These are phyloP conservation scores for Ardeotis arabs DNA, from an alignment of 2,113 vertebrate genomes.

Conservation along the genomic window DNA sequence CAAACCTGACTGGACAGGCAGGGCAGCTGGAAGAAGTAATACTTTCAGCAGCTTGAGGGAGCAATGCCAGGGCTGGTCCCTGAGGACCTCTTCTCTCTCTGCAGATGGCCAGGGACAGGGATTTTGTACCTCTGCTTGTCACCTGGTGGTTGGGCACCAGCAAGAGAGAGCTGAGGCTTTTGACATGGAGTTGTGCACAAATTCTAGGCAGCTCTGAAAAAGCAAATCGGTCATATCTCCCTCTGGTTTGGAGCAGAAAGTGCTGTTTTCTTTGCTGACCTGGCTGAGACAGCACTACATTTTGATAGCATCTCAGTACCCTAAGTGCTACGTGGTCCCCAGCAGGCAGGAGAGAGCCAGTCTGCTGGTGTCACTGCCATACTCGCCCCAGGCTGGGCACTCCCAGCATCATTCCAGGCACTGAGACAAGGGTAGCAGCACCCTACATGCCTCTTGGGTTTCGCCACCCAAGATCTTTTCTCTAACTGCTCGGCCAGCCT, in stretches of 20 bases:
- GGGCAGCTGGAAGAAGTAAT: neutral
- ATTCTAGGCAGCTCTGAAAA: neutral
- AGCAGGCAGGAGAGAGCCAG: neutral
- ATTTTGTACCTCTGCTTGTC: constrained; percentile 20
- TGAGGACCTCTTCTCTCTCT: neutral
- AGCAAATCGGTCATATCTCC: neutral
- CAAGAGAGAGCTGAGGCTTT: neutral
- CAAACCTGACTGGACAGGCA: neutral
- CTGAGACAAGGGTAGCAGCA: neutral
- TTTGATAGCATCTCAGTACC: neutral
- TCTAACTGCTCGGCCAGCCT: neutral
- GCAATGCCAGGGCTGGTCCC: neutral
- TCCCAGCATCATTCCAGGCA: neutral
- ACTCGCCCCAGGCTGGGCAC: neutral
- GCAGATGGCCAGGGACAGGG: neutral
- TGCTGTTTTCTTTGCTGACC: neutral
- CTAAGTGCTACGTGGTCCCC: neutral
- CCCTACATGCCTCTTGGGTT: neutral
- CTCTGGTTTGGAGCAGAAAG: neutral
- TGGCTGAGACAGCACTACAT: neutral
- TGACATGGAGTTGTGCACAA: neutral
- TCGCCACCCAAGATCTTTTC: neutral
- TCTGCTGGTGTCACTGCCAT: accelerated
- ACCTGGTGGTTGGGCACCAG: neutral
- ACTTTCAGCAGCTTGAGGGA: neutral